These are phyloP conservation scores for Campoletis sonorensis DNA, from an alignment of 1,140 invertebrate genomes.

Conservation along the genomic window DNA sequence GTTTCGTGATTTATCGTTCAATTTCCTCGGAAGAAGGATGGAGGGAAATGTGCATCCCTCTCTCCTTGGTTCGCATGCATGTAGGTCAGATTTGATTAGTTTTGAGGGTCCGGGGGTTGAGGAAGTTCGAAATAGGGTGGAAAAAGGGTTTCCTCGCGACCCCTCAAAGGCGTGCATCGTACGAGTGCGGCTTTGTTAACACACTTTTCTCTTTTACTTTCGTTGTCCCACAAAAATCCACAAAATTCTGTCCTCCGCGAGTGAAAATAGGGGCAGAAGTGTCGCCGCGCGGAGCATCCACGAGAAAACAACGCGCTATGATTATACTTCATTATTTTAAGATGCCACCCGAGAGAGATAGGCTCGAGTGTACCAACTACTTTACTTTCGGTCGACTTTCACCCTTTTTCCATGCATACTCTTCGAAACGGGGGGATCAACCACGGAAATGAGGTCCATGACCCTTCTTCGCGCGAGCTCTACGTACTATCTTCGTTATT, in stretches of 20 bases:
- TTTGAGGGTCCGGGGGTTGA: constrained; percentile 26
- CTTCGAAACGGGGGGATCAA: neutral
- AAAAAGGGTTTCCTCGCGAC: neutral
- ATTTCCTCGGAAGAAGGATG: constrained; percentile 9
- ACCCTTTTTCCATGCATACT: neutral
- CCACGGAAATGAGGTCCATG: neutral
- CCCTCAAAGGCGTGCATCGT: neutral
- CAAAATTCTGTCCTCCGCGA: neutral
- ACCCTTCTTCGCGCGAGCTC: neutral
- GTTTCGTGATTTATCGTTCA: constrained; percentile 45
- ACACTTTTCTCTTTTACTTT: constrained; percentile 27
- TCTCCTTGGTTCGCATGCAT: constrained; percentile 15
- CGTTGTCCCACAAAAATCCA: constrained; percentile 5
- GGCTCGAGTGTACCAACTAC: constrained; percentile 15
- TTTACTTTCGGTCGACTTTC: constrained; percentile 17
- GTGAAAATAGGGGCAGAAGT: neutral
- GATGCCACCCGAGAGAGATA: constrained; percentile 38
- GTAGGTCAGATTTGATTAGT: constrained; percentile 47
- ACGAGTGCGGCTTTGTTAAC: constrained; percentile 36
- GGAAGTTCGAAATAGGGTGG: neutral
- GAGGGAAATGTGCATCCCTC: neutral
- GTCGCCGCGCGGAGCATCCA: neutral
- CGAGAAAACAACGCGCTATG: constrained; percentile 17
- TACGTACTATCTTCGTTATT: neutral
- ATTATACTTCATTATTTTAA: constrained; percentile 44